Base-by-base conservation (phyloP, 2,113 vertebrate species). In the Spea bombifrons region DNA sequence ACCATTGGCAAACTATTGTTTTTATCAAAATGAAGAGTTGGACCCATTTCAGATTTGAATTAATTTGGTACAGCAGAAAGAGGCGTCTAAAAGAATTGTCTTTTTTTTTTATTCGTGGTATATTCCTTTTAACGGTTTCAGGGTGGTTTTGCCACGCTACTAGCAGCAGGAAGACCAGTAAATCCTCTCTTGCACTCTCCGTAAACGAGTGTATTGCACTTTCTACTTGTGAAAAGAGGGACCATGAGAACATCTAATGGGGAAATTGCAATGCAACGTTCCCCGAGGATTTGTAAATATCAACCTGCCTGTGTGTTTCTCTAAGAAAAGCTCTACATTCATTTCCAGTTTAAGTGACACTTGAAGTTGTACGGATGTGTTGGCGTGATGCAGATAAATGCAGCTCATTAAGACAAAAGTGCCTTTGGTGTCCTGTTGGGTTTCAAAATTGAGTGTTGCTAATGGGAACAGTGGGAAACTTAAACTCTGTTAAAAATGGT, bases 341-440 rank as follows among this genome's bases (percentile, higher is more conserved):
- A 68, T 59, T 73, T 73, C 50, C 44, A n/a, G 16, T 50, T 64
- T 17, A 78, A 83, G n/a, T 43, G 48, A 78, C 53, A 15, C 9
- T 59, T 4, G 53, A 68, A 70, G 9, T 50, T 76, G 78, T 4
- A 68, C 3, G 3, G 57, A 5, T 50, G 0, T 0, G 46, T 76
- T 75, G 9, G 66, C 57, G 66, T 76, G 46, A 46, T 52, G 7
- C 81, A 76, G 10, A 59, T 75, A 83, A 81, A 71, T 72, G 69
- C 8, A 1, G 30, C 44, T 75, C 7, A 73, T 78, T 70, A 67
- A 70, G 81, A 66, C 8, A 63, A 4, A 75, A 59, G 3, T 72
- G 0, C 9, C 83, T 81, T 66, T 10, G 8, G 75, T 83, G 3
- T 52, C 46, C 13, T 75, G 66, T 46, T 81, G 69, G 55, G 49